Evolutionary conservation across 2,888 invertebrate species (phyloP), one percentile per base, ranked within the genome.

Genomic region (Drosophila monieri): DNA sequence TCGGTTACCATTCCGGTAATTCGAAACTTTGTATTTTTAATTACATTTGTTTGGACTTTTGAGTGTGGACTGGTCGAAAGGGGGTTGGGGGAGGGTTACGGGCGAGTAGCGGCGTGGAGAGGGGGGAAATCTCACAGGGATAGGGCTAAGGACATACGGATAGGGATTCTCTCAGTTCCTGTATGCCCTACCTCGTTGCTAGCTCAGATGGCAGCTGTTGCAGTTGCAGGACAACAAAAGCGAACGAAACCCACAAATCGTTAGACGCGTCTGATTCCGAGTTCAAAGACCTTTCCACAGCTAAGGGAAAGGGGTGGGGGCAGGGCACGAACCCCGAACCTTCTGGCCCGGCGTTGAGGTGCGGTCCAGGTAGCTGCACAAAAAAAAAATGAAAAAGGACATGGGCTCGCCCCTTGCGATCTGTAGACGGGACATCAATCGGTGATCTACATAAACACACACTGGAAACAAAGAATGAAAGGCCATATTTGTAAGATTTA

Each of bases 21-120:
- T 72, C 52, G 83, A 81, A 77, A 85, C 85, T 79, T 81, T 77
- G 75, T 74, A 65, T 77, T 74, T 80, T 85, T 81, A 85, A 81
- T 81, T 81, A 85, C 81, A 79, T 77, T 85, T 84, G 83, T 74
- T 66, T 74, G 66, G 81, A 61, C 60, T 59, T 53, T 53, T 39
- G 58, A 15, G 23, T 10, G 58, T 52, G 23, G 52, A 23, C 27
- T 54, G 35, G n/a, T 0, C 15, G 9, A 15, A 15, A 8, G 21
- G 43, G 25, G 35, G 44, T 51, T 39, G 43, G 41, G 41, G 41
- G 15, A 39, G 39, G 37, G 39, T 53, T 53, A 46, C 18, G 54
- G 32, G 15, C n/a, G 12, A 5, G 2, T 1, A 39, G 39, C 8
- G n/a, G 12, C 4, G 21, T 23, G 21, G 21, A 23, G 21, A 23